A percentile compares a stretch with the other conserved stretches of the same genome.
phyloP scores from a whole-genome alignment of 2,113 vertebrate genomes.

The Varanus salvator region DNA sequence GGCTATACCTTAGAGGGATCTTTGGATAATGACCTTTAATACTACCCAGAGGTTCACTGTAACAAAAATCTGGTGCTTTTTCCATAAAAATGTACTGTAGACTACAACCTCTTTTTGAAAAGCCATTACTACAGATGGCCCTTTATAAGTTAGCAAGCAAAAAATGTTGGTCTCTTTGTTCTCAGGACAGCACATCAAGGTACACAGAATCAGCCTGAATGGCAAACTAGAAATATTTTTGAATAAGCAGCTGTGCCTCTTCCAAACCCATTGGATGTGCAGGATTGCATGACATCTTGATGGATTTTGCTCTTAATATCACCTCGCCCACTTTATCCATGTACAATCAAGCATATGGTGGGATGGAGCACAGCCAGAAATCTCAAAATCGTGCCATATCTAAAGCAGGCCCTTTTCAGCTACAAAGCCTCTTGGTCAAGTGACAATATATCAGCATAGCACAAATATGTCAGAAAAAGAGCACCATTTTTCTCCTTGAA shows the following conservation, averaged over 20 bases:
- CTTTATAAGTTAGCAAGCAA: background rate
- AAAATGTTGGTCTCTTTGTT: background rate
- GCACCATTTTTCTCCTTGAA: too few species aligned
- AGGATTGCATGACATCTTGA: background rate
- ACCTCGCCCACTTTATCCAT: background rate
- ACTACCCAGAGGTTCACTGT: background rate
- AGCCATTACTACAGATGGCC: background rate
- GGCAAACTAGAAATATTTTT: background rate
- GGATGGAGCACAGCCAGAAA: background rate
- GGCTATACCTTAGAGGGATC: background rate
- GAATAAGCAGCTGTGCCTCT: background rate
- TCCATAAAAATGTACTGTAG: background rate
- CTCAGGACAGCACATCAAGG: background rate
- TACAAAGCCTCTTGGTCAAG: too few species aligned
- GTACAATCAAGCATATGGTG: background rate
- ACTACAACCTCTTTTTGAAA: background rate
- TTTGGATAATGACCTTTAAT: background rate
- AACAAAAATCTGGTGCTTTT: background rate
- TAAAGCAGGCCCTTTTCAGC: too few species aligned
- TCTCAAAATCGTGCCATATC: background rate
- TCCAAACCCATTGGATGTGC: background rate
- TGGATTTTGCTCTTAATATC: background rate
- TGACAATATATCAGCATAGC: too few species aligned
- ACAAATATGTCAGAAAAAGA: too few species aligned
- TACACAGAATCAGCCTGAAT: background rate